A percentile compares a stretch with the other conserved stretches of the same genome.
phyloP scores from a whole-genome alignment of 2,113 vertebrate genomes.

The Pipra filicauda region DNA sequence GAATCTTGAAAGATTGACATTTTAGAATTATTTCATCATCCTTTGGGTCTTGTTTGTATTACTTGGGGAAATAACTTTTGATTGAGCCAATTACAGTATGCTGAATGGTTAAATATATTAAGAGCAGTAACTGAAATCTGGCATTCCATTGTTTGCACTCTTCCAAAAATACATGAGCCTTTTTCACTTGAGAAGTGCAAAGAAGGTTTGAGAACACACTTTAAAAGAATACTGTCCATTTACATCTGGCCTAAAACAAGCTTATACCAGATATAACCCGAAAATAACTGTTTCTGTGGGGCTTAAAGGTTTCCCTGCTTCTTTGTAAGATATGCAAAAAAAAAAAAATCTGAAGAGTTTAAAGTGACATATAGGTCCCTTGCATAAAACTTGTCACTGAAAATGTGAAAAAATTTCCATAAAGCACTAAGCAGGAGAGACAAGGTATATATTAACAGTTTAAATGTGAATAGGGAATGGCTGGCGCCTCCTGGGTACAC shows the following conservation, averaged over 20 bases:
- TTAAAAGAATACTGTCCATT: not conserved
- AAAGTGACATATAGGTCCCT: not conserved
- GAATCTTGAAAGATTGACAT: slow-evolving; percentile 55
- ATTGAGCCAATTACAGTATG: slow-evolving; percentile 50
- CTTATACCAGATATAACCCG: not conserved
- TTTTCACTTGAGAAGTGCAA: slow-evolving; percentile 31
- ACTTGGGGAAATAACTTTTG: slow-evolving; percentile 53
- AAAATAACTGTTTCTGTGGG: not conserved
- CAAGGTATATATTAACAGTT: not conserved
- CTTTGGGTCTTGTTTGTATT: slow-evolving; percentile 49
- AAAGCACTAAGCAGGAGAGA: not conserved
- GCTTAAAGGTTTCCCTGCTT: not conserved
- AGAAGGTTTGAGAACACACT: not conserved
- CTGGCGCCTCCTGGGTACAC: rapidly evolving
- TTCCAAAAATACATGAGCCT: slow-evolving; percentile 21
- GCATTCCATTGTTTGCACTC: slow-evolving; percentile 34
- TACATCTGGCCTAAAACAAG: not conserved
- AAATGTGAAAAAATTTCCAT: not conserved
- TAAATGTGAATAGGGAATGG: not conserved
- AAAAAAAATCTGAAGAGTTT: not conserved
- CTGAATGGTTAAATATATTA: slow-evolving; percentile 50
- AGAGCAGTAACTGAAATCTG: slow-evolving; percentile 26
- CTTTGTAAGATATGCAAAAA: not conserved
- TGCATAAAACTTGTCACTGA: not conserved
- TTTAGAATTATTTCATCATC: slow-evolving; percentile 61